phyloP scores from a whole-genome alignment of 2,888 invertebrate genomes.

The Abscondita cerata region DNA sequence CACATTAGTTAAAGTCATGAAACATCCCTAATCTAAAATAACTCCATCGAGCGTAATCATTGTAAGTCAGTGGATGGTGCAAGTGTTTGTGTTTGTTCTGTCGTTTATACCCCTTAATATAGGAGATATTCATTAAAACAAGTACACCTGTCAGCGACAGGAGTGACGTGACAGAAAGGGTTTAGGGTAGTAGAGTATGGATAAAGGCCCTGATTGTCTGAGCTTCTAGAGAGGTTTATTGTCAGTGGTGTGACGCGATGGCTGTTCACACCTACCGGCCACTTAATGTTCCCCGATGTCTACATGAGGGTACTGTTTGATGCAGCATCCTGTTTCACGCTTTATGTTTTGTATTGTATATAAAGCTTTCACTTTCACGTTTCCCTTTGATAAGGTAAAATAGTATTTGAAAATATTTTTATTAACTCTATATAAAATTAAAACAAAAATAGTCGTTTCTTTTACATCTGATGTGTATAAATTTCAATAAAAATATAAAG shows the following conservation, averaged over 20 bases:
- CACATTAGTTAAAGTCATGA: too few species aligned
- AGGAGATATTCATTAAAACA: conserved; percentile 32
- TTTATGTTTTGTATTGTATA: conserved; percentile 22
- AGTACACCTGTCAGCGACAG: conserved; percentile 31
- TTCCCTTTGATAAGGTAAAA: conserved; percentile 3
- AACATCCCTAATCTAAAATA: conserved; percentile 2
- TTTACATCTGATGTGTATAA: conserved; percentile 6
- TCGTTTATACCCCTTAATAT: conserved; percentile 32
- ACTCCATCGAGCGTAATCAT: conserved; percentile 6
- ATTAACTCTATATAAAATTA: not conserved
- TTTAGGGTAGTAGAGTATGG: conserved; percentile 30
- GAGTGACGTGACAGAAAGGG: conserved; percentile 35
- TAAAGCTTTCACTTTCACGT: conserved; percentile 23
- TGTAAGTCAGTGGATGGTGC: conserved; percentile 21
- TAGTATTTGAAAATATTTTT: not conserved
- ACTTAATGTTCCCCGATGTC: conserved; percentile 35
- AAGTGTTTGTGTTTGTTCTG: conserved; percentile 28
- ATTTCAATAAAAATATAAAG: conserved; percentile 4
- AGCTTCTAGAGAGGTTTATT: conserved; percentile 32
- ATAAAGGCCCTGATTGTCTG: conserved; percentile 36
- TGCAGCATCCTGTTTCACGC: conserved; percentile 23
- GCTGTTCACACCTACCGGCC: conserved; percentile 36
- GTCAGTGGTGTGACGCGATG: conserved; percentile 33
- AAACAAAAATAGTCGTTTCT: not conserved
- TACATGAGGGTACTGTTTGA: conserved; percentile 31